phyloP scores from a whole-genome alignment of 2,113 vertebrate genomes.

The Saimiri boliviensis region DNA sequence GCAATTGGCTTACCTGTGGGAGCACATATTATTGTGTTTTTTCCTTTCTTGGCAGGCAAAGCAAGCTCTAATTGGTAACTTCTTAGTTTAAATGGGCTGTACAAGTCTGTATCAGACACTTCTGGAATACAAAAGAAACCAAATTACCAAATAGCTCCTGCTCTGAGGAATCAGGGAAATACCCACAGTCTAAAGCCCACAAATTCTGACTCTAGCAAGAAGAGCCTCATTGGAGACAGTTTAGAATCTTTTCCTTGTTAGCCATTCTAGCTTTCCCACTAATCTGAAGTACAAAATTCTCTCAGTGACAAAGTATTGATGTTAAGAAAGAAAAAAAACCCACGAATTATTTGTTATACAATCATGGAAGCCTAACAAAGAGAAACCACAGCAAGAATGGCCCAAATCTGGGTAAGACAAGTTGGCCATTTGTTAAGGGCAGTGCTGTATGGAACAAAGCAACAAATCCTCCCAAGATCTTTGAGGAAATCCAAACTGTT shows the following conservation, averaged over 20 bases:
- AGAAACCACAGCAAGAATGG: not conserved
- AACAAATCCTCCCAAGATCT: not conserved
- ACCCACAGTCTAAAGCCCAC: not conserved
- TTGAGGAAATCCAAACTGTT: not conserved
- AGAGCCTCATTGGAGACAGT: not conserved
- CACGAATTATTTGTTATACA: not conserved
- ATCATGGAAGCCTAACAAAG: not conserved
- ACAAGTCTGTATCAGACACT: not conserved
- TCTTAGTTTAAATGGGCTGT: conserved; percentile 57
- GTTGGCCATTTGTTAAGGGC: not conserved
- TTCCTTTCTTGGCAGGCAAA: conserved; percentile 80
- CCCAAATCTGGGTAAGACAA: not conserved
- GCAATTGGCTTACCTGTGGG: conserved; percentile 81
- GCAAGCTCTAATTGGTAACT: conserved; percentile 84
- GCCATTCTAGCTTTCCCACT: not conserved
- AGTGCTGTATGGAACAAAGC: not conserved
- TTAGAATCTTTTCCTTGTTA: conserved; percentile 12
- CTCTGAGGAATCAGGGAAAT: not conserved
- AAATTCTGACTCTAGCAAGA: not conserved
- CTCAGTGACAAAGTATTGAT: not conserved
- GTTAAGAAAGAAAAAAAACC: not conserved
- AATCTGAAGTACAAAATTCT: not conserved
- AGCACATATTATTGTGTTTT: conserved; percentile 86
- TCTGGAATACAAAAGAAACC: conserved; percentile 64
- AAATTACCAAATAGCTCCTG: not conserved